A percentile compares a stretch with the other conserved stretches of the same genome.
phyloP scores from a whole-genome alignment of 2,113 vertebrate species.

The Lasiurus cinereus region DNA sequence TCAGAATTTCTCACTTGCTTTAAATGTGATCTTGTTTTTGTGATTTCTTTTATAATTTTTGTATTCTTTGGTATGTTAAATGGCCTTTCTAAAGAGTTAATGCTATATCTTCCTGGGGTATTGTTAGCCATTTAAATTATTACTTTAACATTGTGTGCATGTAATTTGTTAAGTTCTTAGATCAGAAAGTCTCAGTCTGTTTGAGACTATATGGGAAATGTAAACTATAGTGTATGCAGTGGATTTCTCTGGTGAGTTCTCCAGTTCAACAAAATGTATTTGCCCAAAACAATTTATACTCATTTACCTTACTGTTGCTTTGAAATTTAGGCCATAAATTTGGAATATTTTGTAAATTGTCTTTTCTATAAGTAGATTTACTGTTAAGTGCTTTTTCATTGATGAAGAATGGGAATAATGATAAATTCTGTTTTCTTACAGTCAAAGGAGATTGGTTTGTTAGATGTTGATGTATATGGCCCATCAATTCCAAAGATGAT shows the following conservation, averaged over 20 bases:
- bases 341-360: conserved; percentile 49
- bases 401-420: conserved; percentile 34
- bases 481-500: conserved; percentile 97
- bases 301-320: conserved; percentile 50
- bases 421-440: conserved; percentile 76
- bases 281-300: neutral
- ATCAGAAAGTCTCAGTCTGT: conserved; percentile 13
- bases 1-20: conserved; percentile 49
- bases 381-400: conserved; percentile 15
- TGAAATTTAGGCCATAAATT: conserved; percentile 58
- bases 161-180: conserved; percentile 57
- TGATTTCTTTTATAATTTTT: conserved; percentile 27
- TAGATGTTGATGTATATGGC: conserved; percentile 97
- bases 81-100: conserved; percentile 51
- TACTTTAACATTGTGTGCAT: conserved; percentile 44
- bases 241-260: conserved; percentile 37
- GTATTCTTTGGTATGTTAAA: conserved; percentile 29
- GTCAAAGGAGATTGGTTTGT: conserved; percentile 93
- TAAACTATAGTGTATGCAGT: neutral
- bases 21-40: neutral
- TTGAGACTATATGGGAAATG: conserved; percentile 19
- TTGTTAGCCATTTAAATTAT: conserved; percentile 43
- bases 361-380: conserved; percentile 36
- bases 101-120: conserved; percentile 15
- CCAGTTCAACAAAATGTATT: conserved; percentile 24